Evolutionary conservation across 2,113 vertebrate species (phyloP).

Genomic region (Acrocephalus kingi): DNA sequence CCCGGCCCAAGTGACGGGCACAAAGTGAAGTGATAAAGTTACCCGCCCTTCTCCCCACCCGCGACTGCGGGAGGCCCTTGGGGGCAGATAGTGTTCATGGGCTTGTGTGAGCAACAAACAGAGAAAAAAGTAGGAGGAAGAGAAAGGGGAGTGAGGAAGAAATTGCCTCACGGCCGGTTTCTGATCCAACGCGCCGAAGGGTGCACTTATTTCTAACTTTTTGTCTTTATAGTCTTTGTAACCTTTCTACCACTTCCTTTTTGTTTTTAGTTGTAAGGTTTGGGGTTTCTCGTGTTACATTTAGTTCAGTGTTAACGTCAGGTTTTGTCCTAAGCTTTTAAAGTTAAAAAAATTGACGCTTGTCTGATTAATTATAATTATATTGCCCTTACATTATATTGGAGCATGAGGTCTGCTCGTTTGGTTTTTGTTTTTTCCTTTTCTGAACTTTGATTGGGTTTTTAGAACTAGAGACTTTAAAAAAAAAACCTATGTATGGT

Average conservation of each 20-base stretch:
- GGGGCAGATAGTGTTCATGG: not conserved
- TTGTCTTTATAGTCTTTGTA: not conserved
- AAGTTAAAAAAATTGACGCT: not conserved
- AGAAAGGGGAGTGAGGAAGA: not conserved
- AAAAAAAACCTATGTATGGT: not conserved
- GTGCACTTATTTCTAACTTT: not conserved
- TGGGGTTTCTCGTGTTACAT: fast-evolving
- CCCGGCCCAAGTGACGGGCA: not conserved
- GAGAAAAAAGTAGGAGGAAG: not conserved
- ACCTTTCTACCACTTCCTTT: not conserved
- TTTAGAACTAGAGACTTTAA: not conserved
- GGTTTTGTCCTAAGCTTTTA: not conserved
- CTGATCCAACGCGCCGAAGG: not conserved
- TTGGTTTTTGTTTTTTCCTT: not conserved
- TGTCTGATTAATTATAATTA: not conserved
- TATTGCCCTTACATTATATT: fast-evolving
- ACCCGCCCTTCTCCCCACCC: not conserved
- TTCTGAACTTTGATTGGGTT: not conserved
- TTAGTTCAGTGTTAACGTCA: not conserved
- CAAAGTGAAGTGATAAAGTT: not conserved
- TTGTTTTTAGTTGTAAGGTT: not conserved
- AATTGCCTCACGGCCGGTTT: not conserved
- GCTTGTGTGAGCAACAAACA: not conserved
- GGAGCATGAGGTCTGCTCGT: not conserved
- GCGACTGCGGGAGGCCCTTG: not conserved